Conservation (phyloP, 2,797 vertebrate genomes). For the Eidolon dupreanum region DNA sequence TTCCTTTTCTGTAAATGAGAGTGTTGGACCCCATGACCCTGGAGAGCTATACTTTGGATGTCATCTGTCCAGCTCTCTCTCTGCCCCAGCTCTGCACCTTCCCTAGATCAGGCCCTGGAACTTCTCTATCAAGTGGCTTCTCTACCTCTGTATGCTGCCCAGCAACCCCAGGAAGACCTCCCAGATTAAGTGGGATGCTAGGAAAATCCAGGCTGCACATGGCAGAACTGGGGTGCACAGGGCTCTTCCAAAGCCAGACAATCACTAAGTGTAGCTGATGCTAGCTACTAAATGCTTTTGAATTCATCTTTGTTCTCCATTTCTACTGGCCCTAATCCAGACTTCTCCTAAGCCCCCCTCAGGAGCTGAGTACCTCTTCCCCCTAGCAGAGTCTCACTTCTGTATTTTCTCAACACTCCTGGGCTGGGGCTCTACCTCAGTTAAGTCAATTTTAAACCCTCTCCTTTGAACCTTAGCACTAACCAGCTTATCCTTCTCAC, state of each 20-base stretch:
- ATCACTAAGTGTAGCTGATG: background rate
- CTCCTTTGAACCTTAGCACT: background rate
- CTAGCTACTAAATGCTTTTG: background rate
- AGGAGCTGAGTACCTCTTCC: background rate
- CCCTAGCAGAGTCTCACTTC: background rate
- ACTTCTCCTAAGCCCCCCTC: background rate
- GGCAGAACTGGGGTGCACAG: background rate
- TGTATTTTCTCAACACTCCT: background rate
- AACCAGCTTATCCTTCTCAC: background rate
- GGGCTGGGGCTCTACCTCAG: background rate
- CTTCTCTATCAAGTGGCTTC: background rate
- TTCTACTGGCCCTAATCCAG: background rate
- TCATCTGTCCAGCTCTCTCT: background rate
- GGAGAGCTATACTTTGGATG: background rate
- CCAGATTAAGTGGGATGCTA: background rate
- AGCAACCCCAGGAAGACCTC: slow-evolving; percentile 24
- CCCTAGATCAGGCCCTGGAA: background rate
- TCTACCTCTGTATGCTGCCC: background rate
- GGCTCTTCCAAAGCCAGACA: background rate
- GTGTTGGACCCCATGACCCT: background rate
- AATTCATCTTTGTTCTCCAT: background rate
- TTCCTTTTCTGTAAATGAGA: background rate
- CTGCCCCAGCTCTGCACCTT: background rate
- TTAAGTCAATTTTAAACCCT: background rate
- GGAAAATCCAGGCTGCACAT: background rate